Conservation (phyloP, 30 jellyfish, hydroid and myxozoan genomes). For the Phacellophora camtschatica region DNA sequence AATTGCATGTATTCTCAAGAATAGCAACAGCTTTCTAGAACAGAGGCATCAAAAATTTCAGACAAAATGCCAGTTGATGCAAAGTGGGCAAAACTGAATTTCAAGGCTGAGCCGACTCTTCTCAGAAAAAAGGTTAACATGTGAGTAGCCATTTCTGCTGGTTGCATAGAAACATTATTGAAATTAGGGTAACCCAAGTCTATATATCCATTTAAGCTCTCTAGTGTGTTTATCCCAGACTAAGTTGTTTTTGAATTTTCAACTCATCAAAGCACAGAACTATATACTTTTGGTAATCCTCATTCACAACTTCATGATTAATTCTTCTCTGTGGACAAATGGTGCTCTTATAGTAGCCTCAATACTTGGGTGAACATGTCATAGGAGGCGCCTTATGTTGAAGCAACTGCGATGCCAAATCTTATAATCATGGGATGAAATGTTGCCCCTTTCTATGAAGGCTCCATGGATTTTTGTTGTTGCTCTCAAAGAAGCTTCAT, state of each 20-base stretch:
- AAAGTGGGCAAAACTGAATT: slow-evolving; percentile 6
- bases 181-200: slow-evolving; percentile 31
- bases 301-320: slow-evolving; percentile 6
- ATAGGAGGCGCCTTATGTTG: slow-evolving; percentile 66
- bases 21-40: slow-evolving; percentile 21
- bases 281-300: slow-evolving; percentile 8
- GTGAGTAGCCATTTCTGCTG: slow-evolving; percentile 19
- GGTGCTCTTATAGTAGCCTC: slow-evolving; percentile 55
- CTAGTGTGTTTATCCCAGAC: slow-evolving; percentile 67
- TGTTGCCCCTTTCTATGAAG: slow-evolving; percentile 57
- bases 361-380: slow-evolving; percentile 58
- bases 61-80: not conserved
- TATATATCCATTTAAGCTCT: slow-evolving; percentile 31
- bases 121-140: slow-evolving; percentile 3
- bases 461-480: slow-evolving; percentile 54
- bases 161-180: not conserved
- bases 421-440: slow-evolving; percentile 80
- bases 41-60: too few species aligned
- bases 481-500: slow-evolving; percentile 86
- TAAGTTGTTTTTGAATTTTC: slow-evolving; percentile 27
- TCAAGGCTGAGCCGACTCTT: not conserved
- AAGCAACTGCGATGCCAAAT: slow-evolving; percentile 59
- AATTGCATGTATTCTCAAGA: slow-evolving; percentile 7
- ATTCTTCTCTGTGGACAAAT: slow-evolving; percentile 58
- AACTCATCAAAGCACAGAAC: slow-evolving; percentile 15